Evolutionary conservation across 1,140 invertebrate species (phyloP), one percentile per base, ranked within the genome.

Genomic region (Brachionus koreanus): DNA sequence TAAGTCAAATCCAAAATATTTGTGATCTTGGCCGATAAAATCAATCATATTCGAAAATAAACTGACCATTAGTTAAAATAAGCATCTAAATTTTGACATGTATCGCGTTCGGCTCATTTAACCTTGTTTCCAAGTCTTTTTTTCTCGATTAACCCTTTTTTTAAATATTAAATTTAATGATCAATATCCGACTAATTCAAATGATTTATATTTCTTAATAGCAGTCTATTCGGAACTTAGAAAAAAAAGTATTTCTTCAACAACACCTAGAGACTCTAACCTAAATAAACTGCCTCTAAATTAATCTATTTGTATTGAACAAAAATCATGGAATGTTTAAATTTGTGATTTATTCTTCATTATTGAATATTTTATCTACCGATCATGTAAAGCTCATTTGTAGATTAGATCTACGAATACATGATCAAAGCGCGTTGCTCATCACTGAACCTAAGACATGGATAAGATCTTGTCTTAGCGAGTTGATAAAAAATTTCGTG

Each of bases 31-130:
- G 37, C 65, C 65, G 65, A 69, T 33, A 65, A 69, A 69, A 69
- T 69, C 65, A 69, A 69, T 69, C 65, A 69, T 19, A 69, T 65
- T 65, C 19, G 6, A 19, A 69, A 69, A 69, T 69, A 74, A 49
- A 19, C 42, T 46, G 23, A 46, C 69, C 42, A 74, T 74, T 74
- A 46, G 69, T 46, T 46, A 74, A 19, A 25, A 74, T 7, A 46
- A 74, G 19, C 39, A 74, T 25, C 12, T 12, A 35, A 29, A 29
- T 25, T 74, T 74, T 46, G 37, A 46, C 69, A 46, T 74, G 19
- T 46, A 46, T 74, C 37, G 25, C 37, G 12, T 46, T 74, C 69
- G 69, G 69, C 69, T 74, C 69, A 74, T 74, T 74, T 74, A 74
- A 74, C 69, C 69, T 25, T 25, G 42, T 46, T 74, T 74, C 42